Base-by-base conservation (phyloP, 2,113 vertebrate species). In the Osmerus mordax region DNA sequence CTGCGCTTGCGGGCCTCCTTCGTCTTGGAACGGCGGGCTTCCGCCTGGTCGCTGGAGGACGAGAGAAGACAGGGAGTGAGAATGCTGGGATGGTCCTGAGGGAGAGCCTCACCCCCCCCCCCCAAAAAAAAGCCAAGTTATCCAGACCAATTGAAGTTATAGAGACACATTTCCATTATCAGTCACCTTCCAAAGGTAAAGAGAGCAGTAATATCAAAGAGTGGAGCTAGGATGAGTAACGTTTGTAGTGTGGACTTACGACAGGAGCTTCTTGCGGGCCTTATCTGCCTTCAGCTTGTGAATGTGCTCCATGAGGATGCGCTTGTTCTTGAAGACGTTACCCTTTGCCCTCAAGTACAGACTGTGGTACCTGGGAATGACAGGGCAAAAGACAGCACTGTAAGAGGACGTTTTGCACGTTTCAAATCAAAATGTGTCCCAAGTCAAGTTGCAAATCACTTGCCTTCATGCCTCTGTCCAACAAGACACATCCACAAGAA, bases 201-300 rank as follows among this genome's bases (percentile, higher is more conserved):
- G n/a, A 19, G 55, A 4, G 3, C 55, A 56, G 55, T 56, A 18
- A 16, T 56, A 56, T 18, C 54, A 7, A 14, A 18, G 8, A 41
- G 41, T 47, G 41, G 41, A 2, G 41, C 41, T 11, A 47, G 41
- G 7, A 47, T 14, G 54, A 55, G 54, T 3, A 28, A 3, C 25
- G 25, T 28, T 29, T 28, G 41, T 6, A 65, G 41, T 12, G 36
- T n/a, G 6, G 13, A 94, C 97, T 96, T 91, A 98, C 97, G 97
- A 90, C 90, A 99, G 84, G 60, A 99, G 95, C 94, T 99, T 99
- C 95, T 97, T 99, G 92, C 97, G 97, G 82, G 97, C 97, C 71
- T 98, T 98, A 82, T 99, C 97, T 0, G 97, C 97, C 94, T 99
- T 98, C 82, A 99, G 93, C 76, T 99, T 99, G 91, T 99, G 97